Base-by-base conservation (phyloP, 2,797 vertebrate genomes). In the Chanos chanos region DNA sequence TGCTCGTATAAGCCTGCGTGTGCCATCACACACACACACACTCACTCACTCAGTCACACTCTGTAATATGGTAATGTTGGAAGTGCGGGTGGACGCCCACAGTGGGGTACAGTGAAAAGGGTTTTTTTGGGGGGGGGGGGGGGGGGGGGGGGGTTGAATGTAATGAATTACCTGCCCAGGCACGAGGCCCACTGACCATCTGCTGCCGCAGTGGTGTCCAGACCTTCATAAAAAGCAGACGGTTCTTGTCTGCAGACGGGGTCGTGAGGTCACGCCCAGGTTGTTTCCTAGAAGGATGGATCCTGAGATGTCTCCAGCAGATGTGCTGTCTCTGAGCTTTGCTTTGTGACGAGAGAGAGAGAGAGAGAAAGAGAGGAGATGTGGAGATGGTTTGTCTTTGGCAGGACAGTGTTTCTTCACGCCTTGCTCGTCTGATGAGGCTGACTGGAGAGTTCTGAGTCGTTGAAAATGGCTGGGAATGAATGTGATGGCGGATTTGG, bases 11-110 rank as follows among this genome's bases (percentile, higher is more conserved):
- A n/a, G n/a, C n/a, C n/a, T n/a, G n/a, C n/a, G n/a, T n/a, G n/a
- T n/a, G n/a, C n/a, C n/a, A n/a, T n/a, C n/a, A n/a, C n/a, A n/a
- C n/a, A n/a, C n/a, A n/a, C n/a, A n/a, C n/a, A n/a, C n/a, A n/a
- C n/a, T n/a, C n/a, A 63, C 18, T 3, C 5, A 50, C 1, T 41
- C 31, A 12, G 27, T 55, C 50, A 36, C 54, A 21, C 5, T 12
- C 55, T 63, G 36, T 60, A 27, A 57, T 70, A 70, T 74, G 67
- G 21, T 64, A 64, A 74, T 68, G n/a, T 7, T n/a, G 4, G n/a
- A 52, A 59, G 54, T 73, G 53, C 37, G 63, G 58, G 34, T 59
- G 36, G 59, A 70, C 52, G 39, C 21, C 19, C 13, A 15, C n/a
- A n/a, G n/a, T n/a, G n/a, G 2, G 31, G 44, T 25, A 41, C 31